Conservation (phyloP, 2,113 vertebrate genomes). For the Chlamydotis undulata region DNA sequence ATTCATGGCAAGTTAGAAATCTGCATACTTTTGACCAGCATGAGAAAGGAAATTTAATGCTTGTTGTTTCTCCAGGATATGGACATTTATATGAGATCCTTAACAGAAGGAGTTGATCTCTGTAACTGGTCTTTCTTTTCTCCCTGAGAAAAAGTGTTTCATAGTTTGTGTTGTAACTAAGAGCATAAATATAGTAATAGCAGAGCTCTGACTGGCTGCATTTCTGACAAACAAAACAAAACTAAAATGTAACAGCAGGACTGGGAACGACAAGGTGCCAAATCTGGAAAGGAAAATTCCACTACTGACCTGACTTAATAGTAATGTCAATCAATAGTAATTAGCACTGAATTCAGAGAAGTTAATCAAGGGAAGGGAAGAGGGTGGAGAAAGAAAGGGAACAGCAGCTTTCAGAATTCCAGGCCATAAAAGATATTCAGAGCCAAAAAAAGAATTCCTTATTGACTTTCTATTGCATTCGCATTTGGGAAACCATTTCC, state of each 20-base stretch:
- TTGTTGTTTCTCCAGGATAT: neutral
- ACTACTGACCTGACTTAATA: neutral
- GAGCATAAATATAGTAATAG: neutral
- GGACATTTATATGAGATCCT: neutral
- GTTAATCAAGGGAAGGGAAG: neutral
- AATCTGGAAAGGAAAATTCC: constrained; percentile 22
- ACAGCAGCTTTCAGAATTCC: neutral
- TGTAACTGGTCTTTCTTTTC: neutral
- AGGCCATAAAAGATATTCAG: neutral
- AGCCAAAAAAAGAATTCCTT: neutral
- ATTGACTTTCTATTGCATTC: neutral
- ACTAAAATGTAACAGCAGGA: neutral
- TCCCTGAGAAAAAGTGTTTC: neutral
- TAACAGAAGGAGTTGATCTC: neutral
- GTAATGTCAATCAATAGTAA: neutral
- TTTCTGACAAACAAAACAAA: constrained; percentile 16
- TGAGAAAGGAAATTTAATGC: neutral
- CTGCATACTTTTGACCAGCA: neutral
- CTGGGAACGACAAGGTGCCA: neutral
- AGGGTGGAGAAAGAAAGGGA: neutral
- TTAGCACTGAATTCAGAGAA: neutral
- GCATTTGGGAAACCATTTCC: neutral
- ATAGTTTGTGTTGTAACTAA: neutral
- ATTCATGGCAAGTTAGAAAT: neutral
- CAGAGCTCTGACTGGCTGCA: neutral